A percentile compares a stretch with the other conserved stretches of the same genome.
Conservation (phyloP, 1,140 invertebrate genomes). For the Zaprionus kolodkinae region DNA sequence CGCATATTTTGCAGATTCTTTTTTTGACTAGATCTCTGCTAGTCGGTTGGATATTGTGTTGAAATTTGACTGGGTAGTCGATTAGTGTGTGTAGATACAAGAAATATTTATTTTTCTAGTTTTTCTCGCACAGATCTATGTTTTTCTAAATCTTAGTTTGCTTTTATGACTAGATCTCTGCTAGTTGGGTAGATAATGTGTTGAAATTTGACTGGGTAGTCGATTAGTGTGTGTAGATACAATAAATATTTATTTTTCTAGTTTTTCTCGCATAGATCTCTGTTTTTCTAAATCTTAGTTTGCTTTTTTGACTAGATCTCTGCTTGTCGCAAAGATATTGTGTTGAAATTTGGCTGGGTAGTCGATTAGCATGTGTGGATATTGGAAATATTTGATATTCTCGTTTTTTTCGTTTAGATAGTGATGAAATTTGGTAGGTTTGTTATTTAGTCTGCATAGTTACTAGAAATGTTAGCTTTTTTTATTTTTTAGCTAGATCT, state of each 20-base stretch:
- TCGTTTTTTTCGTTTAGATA: not conserved
- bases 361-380: not conserved
- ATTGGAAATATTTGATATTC: too few species aligned
- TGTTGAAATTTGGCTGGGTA: not conserved
- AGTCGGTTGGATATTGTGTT: not conserved
- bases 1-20: not conserved
- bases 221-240: not conserved
- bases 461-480: not conserved
- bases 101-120: too few species aligned
- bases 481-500: too few species aligned
- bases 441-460: not conserved
- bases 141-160: too few species aligned
- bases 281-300: too few species aligned
- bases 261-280: not conserved
- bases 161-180: not conserved
- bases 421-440: not conserved
- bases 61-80: not conserved
- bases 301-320: too few species aligned
- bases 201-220: not conserved
- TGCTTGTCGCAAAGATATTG: not conserved
- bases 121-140: not conserved
- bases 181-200: not conserved
- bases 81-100: not conserved
- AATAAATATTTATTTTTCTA: too few species aligned
- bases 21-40: not conserved